Evolutionary conservation across 2,797 vertebrate species (phyloP), one percentile per base, ranked within the genome.

Genomic region (Amblyopsis hoosieri): DNA sequence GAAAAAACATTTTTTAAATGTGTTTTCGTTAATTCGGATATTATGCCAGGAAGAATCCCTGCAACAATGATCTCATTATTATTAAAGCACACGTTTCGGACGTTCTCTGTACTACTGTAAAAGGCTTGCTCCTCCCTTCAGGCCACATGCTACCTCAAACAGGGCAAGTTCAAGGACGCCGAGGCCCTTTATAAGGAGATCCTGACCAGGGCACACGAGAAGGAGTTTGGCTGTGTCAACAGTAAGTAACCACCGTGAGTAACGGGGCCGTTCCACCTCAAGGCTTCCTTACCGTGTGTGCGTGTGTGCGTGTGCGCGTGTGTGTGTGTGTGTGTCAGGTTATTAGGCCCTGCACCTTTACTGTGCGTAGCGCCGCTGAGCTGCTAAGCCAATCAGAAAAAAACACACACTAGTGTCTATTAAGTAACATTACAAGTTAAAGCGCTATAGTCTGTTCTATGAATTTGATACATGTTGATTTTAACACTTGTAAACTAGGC

Each of bases 131-230:
- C 58, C 29, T 53, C 37, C 55, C 23, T 13, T 3, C 80, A 96
- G 95, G 95, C 95, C 1, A 94, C 95, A 0, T 96, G 95, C 83
- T 96, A 96, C 85, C 89, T 96, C 82, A 96, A 96, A 66, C 95
- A 96, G 83, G 94, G 94, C 42, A 96, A 96, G 79, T 96, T 95
- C 86, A 94, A 94, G 63, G 94, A 96, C 0, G 95, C 95, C 0
- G 95, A 96, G 76, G 76, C 82, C 2, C 90, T 96, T 54, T 96
- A 96, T 85, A 96, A 96, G 74, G 95, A 96, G 79, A 96, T 96
- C 75, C 93, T 96, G 76, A 96, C 95, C 65, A 85, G 93, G 0
- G 95, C 93, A 0, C 95, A 96, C 0, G 95, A 96, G 91, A 95
- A 94, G 69, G 95, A 96, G 86, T 96, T 96, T 45, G 95, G 95